Percentiles rank a stretch among this genome's conserved stretches.
phyloP scores from a whole-genome alignment of 2,888 invertebrate genomes.

The Arrhopalites spinosus region DNA sequence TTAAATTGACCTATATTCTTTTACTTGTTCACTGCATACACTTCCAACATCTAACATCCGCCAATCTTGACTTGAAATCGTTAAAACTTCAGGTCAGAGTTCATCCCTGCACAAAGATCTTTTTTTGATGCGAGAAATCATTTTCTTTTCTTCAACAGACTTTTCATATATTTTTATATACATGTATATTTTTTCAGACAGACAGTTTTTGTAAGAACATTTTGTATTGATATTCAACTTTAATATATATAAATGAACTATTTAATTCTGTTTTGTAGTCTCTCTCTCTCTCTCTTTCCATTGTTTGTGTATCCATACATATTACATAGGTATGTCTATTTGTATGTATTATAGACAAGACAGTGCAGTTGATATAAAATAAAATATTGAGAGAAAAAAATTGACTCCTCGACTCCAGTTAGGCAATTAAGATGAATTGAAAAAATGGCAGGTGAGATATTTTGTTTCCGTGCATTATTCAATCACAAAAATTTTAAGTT shows the following conservation, averaged over 20 bases:
- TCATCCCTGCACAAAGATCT: conserved; percentile 28
- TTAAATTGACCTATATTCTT: conserved; percentile 34
- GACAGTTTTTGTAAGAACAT: too few species aligned
- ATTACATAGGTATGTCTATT: too few species aligned
- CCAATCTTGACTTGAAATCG: conserved; percentile 33
- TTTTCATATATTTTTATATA: not conserved
- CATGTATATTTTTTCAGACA: too few species aligned
- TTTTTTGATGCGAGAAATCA: conserved; percentile 21
- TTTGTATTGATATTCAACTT: too few species aligned
- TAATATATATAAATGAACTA: too few species aligned
- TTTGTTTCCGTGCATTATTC: conserved; percentile 13
- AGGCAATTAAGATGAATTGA: conserved; percentile 9
- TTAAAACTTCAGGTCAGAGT: conserved; percentile 28
- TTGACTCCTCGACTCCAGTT: conserved; percentile 10
- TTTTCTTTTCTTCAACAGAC: not conserved
- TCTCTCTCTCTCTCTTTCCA: too few species aligned
- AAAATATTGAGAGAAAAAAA: too few species aligned
- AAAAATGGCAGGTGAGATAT: conserved; percentile 18
- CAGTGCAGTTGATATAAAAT: too few species aligned
- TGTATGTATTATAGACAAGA: too few species aligned
- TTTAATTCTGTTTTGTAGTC: too few species aligned
- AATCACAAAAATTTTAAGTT: not conserved
- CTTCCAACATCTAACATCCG: conserved; percentile 17
- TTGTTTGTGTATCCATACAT: too few species aligned
- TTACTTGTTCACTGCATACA: not conserved